These are phyloP conservation scores for Noctua janthina DNA, from an alignment of 2,888 invertebrate species.

Conservation along the genomic window DNA sequence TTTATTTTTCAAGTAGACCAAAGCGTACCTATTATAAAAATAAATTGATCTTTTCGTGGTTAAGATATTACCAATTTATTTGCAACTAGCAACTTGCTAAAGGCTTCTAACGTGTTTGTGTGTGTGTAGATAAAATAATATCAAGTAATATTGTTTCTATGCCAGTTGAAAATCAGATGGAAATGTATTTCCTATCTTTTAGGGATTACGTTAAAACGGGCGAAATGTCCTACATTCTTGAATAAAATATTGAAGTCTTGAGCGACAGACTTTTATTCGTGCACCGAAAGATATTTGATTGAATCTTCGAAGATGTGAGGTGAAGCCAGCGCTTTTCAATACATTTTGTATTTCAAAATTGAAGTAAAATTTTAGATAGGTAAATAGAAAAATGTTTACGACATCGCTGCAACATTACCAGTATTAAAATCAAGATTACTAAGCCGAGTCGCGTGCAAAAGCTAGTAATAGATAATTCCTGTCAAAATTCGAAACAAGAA, in stretches of 20 bases:
- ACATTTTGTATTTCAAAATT: slow-evolving; percentile 6
- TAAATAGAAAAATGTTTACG: neutral
- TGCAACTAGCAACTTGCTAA: neutral
- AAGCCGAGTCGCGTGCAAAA: neutral
- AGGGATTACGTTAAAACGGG: slow-evolving; percentile 4
- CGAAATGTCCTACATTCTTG: slow-evolving; percentile 35
- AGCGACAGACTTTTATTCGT: slow-evolving; percentile 28
- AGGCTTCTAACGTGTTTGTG: no score
- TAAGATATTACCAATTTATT: neutral
- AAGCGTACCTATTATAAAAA: no score
- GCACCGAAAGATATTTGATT: slow-evolving; percentile 49
- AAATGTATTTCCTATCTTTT: slow-evolving; percentile 41
- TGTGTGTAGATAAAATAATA: neutral
- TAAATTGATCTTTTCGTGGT: neutral
- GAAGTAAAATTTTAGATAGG: neutral
- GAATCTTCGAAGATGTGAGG: slow-evolving; percentile 28
- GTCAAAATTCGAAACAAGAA: slow-evolving; percentile 29
- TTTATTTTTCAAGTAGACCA: no score
- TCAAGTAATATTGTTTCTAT: slow-evolving; percentile 25
- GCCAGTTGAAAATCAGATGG: neutral
- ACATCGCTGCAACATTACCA: no score
- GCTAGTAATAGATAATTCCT: slow-evolving; percentile 15
- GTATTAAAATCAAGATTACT: neutral
- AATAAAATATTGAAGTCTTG: slow-evolving; percentile 40
- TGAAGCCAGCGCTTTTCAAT: slow-evolving; percentile 14